These are phyloP conservation scores for Branchipolynoe longqiensis DNA, from an alignment of 2,888 invertebrate genomes.

Conservation along the genomic window DNA sequence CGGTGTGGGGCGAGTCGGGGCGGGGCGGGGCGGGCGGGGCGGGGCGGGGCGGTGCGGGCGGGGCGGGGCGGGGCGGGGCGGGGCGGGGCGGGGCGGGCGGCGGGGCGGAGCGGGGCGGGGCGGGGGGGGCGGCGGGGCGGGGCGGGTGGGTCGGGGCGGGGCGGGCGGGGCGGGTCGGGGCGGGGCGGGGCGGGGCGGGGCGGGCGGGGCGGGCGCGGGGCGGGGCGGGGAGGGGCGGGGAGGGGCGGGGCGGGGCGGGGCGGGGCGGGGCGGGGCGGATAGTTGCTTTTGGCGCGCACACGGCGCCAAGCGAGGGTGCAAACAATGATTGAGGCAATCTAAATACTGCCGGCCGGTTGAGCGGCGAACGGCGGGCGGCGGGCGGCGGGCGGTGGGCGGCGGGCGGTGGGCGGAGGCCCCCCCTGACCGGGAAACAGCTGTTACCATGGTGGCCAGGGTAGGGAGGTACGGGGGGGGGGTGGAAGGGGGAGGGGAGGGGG, in stretches of 20 bases:
- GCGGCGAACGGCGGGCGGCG: no score
- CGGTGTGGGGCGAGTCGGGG: no score
- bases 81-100: not conserved
- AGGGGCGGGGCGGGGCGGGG: not conserved
- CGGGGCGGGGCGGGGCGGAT: not conserved
- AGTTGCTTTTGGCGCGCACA: conserved; percentile 31
- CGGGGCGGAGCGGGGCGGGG: not conserved
- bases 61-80: not conserved
- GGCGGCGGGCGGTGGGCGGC: no score
- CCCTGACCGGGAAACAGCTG: conserved; percentile 7
- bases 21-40: not conserved
- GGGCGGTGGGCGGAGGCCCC: no score
- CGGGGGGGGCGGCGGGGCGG: not conserved
- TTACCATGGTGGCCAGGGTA: not conserved
- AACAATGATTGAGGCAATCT: conserved; percentile 42
- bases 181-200: not conserved
- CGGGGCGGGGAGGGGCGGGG: not conserved
- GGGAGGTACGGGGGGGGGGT: not conserved
- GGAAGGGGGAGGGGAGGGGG: not conserved
- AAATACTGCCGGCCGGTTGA: no score
- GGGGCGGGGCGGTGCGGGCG: not conserved
- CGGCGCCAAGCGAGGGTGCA: conserved; percentile 9
- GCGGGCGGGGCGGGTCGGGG: not conserved
- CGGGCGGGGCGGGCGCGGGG: not conserved
- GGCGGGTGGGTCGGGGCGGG: not conserved